phyloP scores from a whole-genome alignment of 1,140 invertebrate species.

The Scaptomyza pallida region DNA sequence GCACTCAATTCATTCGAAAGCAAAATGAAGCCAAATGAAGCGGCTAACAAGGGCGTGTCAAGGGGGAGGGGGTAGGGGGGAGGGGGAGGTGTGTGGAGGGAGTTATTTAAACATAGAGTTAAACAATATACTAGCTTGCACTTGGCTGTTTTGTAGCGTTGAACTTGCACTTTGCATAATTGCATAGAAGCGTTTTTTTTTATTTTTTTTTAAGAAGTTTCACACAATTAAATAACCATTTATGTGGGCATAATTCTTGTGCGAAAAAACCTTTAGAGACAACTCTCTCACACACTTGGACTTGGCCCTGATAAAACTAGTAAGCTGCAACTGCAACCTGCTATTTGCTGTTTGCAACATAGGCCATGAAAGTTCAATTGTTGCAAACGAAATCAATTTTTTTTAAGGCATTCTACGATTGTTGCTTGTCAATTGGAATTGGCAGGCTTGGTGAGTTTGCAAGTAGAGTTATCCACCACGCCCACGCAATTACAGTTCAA shows the following conservation, averaged over 20 bases:
- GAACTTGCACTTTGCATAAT: constrained; percentile 82
- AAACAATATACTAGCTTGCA: background rate
- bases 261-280: constrained; percentile 49
- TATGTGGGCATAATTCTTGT: constrained; percentile 58
- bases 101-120: constrained; percentile 4
- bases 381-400: constrained; percentile 29
- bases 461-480: constrained; percentile 10
- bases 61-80: background rate
- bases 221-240: constrained; percentile 66
- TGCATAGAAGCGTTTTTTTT: constrained; percentile 33
- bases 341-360: too few relatives aligned
- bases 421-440: too few relatives aligned
- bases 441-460: too few relatives aligned
- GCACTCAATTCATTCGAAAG: constrained; percentile 33
- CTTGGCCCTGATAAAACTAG: constrained; percentile 36
- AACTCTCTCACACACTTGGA: constrained; percentile 50
- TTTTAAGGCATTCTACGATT: constrained; percentile 9
- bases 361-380: constrained; percentile 22
- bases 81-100: background rate
- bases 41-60: constrained; percentile 43
- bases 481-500: background rate
- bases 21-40: constrained; percentile 59
- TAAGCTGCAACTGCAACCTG: constrained; percentile 1
- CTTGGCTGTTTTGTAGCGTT: constrained; percentile 51
- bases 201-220: constrained; percentile 31